Evolutionary conservation across 2,888 invertebrate species (phyloP), one percentile per base, ranked within the genome.

Genomic region (Dynastes tityus): DNA sequence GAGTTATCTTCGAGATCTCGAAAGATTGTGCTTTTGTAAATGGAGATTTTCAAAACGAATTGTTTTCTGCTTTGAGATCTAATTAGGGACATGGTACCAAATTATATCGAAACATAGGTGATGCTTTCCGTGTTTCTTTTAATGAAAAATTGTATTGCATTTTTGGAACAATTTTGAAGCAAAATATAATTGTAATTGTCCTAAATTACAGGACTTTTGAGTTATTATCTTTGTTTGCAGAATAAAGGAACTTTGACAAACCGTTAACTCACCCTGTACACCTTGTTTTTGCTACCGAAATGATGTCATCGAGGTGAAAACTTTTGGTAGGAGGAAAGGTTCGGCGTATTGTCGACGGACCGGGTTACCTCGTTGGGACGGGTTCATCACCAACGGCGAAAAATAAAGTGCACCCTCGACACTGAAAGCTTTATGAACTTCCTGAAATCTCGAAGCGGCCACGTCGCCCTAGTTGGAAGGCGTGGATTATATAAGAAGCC

Each of bases 341-440:
- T 16, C 51, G 29, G 16, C 53, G 29, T 65, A 37, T 37, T 22
- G 40, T 40, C 40, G 40, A 40, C 11, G 37, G 22, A 29, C 55
- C n/a, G 55, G 32, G 32, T 2, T 55, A 8, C 45, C 45, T 8
- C 45, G 8, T 11, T 45, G 22, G n/a, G 53, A 55, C 16, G 71
- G 55, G 55, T 71, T 71, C 29, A 71, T 71, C 58, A 49, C 73
- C 27, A 22, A 27, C 27, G 73, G 13, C n/a, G 73, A 61, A 74
- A 74, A 74, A 74, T 74, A 61, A 74, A 74, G 61, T 61, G 73
- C 73, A 74, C 61, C 73, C 63, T 55, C 55, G 71, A n/a, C 71
- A 29, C 40, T 61, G 61, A 61, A 61, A 61, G 73, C 73, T 74
- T 74, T 74, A 74, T 74, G 73, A 61, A 74, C 61, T 74, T 61